Evolutionary conservation across 2,888 invertebrate species (phyloP).

Genomic region (Leucania comma): DNA sequence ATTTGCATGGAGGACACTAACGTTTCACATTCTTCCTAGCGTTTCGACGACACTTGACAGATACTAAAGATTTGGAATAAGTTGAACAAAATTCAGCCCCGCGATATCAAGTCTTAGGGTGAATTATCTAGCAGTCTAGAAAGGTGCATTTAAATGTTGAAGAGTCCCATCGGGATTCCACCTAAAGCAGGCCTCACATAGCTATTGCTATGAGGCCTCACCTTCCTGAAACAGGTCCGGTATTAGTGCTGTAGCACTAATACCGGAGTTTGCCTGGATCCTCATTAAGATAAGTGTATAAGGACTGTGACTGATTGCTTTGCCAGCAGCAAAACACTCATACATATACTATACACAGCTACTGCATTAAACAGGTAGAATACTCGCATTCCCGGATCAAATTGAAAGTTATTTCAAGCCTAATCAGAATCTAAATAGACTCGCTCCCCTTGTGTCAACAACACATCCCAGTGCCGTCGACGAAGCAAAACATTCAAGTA

Average conservation of each 20-base stretch:
- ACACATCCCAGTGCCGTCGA: constrained; percentile 23
- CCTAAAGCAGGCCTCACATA: background rate
- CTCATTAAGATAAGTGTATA: constrained; percentile 7
- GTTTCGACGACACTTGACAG: background rate
- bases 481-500: constrained; percentile 50
- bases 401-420: constrained; percentile 35
- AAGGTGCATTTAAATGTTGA: background rate
- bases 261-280: background rate
- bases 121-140: background rate
- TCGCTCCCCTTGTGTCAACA: constrained; percentile 33
- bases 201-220: too few relatives aligned
- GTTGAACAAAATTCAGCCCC: background rate
- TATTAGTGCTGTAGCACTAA: too few relatives aligned
- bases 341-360: constrained; percentile 11
- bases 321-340: background rate
- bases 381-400: constrained; percentile 19
- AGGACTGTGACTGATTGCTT: background rate
- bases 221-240: too few relatives aligned
- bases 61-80: background rate
- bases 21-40: background rate
- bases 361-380: background rate
- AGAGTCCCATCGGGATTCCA: background rate
- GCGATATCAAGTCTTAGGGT: background rate
- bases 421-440: constrained; percentile 41
- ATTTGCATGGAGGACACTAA: background rate